These are phyloP conservation scores for Perizoma affinitatum DNA, from an alignment of 2,888 invertebrate genomes.

Conservation along the genomic window DNA sequence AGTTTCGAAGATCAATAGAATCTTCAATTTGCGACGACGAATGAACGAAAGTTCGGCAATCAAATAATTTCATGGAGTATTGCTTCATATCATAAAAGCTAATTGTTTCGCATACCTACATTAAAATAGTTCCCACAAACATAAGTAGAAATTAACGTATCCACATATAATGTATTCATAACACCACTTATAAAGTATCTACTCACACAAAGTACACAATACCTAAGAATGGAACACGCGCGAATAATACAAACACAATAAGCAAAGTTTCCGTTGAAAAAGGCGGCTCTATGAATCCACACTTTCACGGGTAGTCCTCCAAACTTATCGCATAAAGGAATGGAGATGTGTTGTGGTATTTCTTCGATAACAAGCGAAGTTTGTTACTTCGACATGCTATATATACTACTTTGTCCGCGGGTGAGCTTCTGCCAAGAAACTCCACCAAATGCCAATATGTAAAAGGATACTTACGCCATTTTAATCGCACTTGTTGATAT, in stretches of 20 bases:
- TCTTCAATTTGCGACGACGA: too few relatives aligned
- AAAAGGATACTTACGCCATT: too few relatives aligned
- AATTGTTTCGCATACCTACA: too few relatives aligned
- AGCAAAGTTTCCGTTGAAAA: conserved; percentile 26
- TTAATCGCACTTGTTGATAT: too few relatives aligned
- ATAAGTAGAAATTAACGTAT: neutral
- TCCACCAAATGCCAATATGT: conserved; percentile 27
- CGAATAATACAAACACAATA: conserved; percentile 18
- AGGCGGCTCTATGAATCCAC: conserved; percentile 41
- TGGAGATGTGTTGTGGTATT: conserved; percentile 75
- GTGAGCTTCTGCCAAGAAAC: conserved; percentile 53
- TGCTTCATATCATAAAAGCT: too few relatives aligned
- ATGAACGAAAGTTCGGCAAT: too few relatives aligned
- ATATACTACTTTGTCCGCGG: conserved; percentile 50
- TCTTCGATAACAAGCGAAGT: conserved; percentile 78
- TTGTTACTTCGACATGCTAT: conserved; percentile 57
- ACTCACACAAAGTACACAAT: conserved; percentile 19
- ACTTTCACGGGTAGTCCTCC: conserved; percentile 50
- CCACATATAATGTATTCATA: neutral
- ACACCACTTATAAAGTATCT: conserved; percentile 20
- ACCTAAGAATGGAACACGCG: conserved; percentile 10
- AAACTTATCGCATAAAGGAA: conserved; percentile 73
- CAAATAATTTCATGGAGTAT: too few relatives aligned
- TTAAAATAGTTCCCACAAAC: too few relatives aligned
- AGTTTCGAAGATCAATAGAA: too few relatives aligned